Evolutionary conservation across 2,113 vertebrate species (phyloP).

Genomic region (Sceloporus undulatus): DNA sequence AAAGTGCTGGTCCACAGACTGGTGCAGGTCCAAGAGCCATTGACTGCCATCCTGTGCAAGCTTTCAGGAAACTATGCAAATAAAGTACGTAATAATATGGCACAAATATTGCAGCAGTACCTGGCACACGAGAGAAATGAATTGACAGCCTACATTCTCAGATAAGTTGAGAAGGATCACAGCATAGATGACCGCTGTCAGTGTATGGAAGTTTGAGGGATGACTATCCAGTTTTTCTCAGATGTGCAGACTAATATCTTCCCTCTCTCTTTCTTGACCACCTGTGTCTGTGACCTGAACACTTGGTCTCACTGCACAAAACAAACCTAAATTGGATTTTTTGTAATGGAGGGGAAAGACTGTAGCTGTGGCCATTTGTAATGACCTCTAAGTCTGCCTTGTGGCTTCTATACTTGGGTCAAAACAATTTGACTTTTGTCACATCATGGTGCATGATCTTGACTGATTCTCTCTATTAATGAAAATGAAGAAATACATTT

Average conservation of each 20-base stretch:
- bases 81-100: no score
- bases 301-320: slow-evolving; percentile 53
- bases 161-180: background rate
- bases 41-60: no score
- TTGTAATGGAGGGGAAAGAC: background rate
- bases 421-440: background rate
- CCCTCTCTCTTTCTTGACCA: background rate
- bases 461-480: background rate
- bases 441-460: background rate
- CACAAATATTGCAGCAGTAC: no score
- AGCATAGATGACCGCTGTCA: background rate
- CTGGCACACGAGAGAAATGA: no score
- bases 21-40: no score
- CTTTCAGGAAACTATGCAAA: no score
- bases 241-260: slow-evolving; percentile 39
- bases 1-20: no score
- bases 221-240: slow-evolving; percentile 44
- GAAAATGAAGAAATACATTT: background rate
- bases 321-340: slow-evolving; percentile 30
- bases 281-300: slow-evolving; percentile 43
- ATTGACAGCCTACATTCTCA: no score
- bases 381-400: background rate
- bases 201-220: no score
- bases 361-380: slow-evolving; percentile 27
- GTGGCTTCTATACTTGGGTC: slow-evolving; percentile 5